Evolutionary conservation across 1,140 invertebrate species (phyloP), one percentile per base, ranked within the genome.

Genomic region (Batillaria attramentaria): DNA sequence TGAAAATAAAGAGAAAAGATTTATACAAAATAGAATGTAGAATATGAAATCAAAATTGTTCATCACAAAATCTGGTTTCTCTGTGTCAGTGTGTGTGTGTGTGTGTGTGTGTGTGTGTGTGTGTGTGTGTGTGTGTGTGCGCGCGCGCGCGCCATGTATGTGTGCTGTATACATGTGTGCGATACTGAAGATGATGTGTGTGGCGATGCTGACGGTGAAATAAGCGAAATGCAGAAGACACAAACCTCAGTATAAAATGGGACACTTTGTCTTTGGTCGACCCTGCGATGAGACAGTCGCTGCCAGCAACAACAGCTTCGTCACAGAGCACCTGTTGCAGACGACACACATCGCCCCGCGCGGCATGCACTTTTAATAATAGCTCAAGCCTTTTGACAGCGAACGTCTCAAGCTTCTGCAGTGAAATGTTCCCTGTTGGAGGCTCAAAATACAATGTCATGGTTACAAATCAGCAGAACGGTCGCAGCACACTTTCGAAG

Each of bases 371-470:
- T 81, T 81, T 81, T 16, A 72, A 42, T 20, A 86, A 70, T 57
- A 86, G 83, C 8, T 81, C 50, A 20, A 84, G 70, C 35, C 85
- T 78, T 18, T 50, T 80, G 24, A 77, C 24, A 20, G 83, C 75
- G 78, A 80, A 83, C 5, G 46, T 74, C 46, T 84, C 79, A 28
- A 86, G 75, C 50, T 80, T 79, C 31, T 83, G 72, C 31, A 80
- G 66, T n/a, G 83, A 83, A 20, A 83, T 83, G 35, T 68, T 81
- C 16, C 85, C 85, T 50, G 73, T 68, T 28, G 83, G 79, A 62
- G 83, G 81, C 35, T 79, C 75, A n/a, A 84, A 42, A 43, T 86
- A 86, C 72, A 86, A 82, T 24, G 82, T 41, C 83, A 83, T 86
- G 10, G 24, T 50, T 50, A 50, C 10, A 50, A 50, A 24, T 50